Conservation (phyloP, 2,113 vertebrate species). For the Atrichornis clamosus region DNA sequence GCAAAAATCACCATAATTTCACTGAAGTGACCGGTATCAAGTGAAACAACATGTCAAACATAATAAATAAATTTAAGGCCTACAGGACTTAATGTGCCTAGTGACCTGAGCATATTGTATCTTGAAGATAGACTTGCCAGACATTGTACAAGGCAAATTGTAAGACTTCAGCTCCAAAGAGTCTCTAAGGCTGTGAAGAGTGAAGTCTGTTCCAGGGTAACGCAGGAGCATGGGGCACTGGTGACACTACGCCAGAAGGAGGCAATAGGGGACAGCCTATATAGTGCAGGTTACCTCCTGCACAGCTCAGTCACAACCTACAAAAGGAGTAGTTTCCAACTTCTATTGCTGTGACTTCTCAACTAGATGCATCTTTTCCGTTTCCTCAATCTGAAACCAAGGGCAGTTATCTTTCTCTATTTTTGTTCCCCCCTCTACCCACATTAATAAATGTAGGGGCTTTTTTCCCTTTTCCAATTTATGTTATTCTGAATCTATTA, state of each 20-base stretch:
- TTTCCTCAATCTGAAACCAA: neutral
- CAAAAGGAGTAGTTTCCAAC: neutral
- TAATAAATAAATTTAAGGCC: neutral
- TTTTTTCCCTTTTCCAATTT: neutral
- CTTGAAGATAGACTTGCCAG: neutral
- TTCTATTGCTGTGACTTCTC: neutral
- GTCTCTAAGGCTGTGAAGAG: neutral
- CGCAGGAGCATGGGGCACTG: fast-evolving
- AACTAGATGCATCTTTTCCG: neutral
- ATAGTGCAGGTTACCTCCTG: neutral
- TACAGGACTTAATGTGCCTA: fast-evolving
- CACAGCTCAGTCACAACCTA: neutral
- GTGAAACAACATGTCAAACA: neutral
- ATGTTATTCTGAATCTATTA: neutral
- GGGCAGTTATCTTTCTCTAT: neutral
- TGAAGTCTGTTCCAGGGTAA: neutral
- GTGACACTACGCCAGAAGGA: neutral
- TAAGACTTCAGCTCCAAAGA: neutral
- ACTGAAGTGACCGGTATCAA: neutral
- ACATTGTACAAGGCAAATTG: neutral
- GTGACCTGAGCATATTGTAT: neutral
- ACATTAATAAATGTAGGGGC: fast-evolving
- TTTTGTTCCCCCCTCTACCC: too few species aligned
- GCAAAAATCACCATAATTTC: neutral
- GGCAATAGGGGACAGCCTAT: neutral